phyloP scores from a whole-genome alignment of 2,888 invertebrate species.

The Aphodius granarius region DNA sequence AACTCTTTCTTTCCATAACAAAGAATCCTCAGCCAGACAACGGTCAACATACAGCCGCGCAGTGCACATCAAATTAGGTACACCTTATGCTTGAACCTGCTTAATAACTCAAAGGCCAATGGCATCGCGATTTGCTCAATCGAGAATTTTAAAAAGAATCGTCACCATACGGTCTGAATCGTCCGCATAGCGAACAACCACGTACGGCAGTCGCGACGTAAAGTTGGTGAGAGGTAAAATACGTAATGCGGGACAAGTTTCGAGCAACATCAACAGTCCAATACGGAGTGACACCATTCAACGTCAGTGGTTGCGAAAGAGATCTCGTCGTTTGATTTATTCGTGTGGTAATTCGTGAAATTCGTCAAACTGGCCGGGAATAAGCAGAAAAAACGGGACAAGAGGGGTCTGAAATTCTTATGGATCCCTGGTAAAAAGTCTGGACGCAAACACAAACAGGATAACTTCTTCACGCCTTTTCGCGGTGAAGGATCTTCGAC shows the following conservation, averaged over 20 bases:
- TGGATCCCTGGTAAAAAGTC: conserved; percentile 22
- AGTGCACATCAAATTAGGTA: not conserved
- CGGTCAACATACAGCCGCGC: not conserved
- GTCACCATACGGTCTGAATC: not conserved
- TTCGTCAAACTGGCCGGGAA: conserved; percentile 25
- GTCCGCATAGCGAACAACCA: not conserved
- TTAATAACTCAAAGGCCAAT: not conserved
- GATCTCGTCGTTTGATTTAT: not conserved
- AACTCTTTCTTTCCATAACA: not conserved
- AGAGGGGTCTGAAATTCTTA: conserved; percentile 18
- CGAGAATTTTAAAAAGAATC: not conserved
- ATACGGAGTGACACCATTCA: not conserved
- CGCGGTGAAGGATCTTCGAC: conserved; percentile 14
- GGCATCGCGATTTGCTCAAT: not conserved
- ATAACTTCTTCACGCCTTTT: conserved; percentile 19
- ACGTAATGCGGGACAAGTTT: not conserved
- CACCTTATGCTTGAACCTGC: not conserved
- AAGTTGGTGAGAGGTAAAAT: conserved; percentile 1
- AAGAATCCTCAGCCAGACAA: not conserved
- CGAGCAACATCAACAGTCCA: not conserved
- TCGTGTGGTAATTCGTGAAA: not conserved
- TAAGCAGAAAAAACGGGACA: conserved; percentile 15
- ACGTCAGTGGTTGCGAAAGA: not conserved
- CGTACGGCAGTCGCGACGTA: not conserved
- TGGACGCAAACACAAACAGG: conserved; percentile 16